Base-by-base conservation (phyloP, 2,888 invertebrate genomes). In the Uropetala carovei region DNA sequence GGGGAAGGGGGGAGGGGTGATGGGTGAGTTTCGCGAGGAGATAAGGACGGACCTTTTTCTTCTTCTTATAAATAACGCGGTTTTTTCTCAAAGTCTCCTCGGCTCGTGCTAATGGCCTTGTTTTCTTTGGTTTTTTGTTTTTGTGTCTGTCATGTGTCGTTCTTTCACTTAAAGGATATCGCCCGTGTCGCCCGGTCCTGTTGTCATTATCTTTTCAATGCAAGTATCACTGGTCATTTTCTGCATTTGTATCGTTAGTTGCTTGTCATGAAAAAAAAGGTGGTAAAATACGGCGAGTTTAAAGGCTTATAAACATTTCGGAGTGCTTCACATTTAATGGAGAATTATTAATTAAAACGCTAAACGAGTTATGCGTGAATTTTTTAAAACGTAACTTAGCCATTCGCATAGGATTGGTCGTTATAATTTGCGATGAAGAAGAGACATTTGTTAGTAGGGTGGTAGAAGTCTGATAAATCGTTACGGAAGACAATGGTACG, bases 11-110 rank as follows among this genome's bases (percentile, higher is more conserved):
- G 27, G 22, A 13, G 22, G 27, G 27, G 75, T 27, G 75, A 75
- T 75, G 75, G 75, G 75, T 75, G 75, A 22, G 75, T 75, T 22
- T 75, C 75, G 75, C 27, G 75, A 75, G 22, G 75, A 75, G 75
- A 75, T 75, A 75, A 75, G 75, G n/a, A 22, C 9, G 68, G 27
- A 75, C 13, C 75, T 22, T 22, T 75, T 75, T 27, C 22, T 75
- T 75, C 27, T 75, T 75, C 27, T 22, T n/a, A 11, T 22, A 75
- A 75, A 75, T 75, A 75, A 75, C 27, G 22, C 75, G 75, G 5
- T 75, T 75, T 18, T 75, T 22, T 11, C 22, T 13, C 75, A 27
- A 22, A 75, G 22, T 27, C 75, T 75, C 75, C 75, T 9, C 68
- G 3, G 43, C 75, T 27, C 18, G 75, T 22, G 75, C 22, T 75